Evolutionary conservation across 2,888 invertebrate species (phyloP), one percentile per base, ranked within the genome.

Genomic region (Zhengitettix transpicula): DNA sequence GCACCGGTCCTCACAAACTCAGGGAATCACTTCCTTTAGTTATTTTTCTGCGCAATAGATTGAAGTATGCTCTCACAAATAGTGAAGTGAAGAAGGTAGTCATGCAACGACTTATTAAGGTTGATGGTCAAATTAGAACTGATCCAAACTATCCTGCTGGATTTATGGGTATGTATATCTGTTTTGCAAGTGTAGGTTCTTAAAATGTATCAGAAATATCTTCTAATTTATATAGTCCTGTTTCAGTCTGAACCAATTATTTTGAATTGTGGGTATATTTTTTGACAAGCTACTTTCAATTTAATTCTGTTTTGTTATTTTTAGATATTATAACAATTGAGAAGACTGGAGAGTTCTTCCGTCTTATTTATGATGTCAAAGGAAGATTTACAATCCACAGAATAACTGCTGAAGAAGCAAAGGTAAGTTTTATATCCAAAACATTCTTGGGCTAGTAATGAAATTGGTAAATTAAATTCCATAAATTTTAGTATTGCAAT

Each of bases 271-370:
- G n/a, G n/a, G n/a, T n/a, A n/a, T n/a, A n/a, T n/a, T n/a, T n/a
- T n/a, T n/a, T n/a, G n/a, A n/a, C n/a, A n/a, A n/a, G n/a, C n/a
- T n/a, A n/a, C n/a, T n/a, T n/a, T n/a, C n/a, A n/a, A n/a, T n/a
- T 10, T 12, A 42, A 11, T 42, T 42, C 12, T 42, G 9, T 47
- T 47, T 61, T 63, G 59, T 56, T 63, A 62, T 58, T 81, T 82
- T 7, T 75, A 98, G 98, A 99, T 88, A 98, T 99, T 63, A 86
- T 99, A 65, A 88, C 90, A 62, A 98, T 99, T 77, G 97, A 99
- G 71, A 97, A 95, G 78, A 99, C 98, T 63, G 90, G 89, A 68
- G 98, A 99, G 78, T 84, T 89, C 74, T 99, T 99, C 86, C 84
- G 99, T 67, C 79, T 99, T 67, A 89, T 99, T 71, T 99, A 98